These are phyloP conservation scores for Phyllostomus hastatus DNA, from an alignment of 2,113 vertebrate genomes.

Conservation along the genomic window DNA sequence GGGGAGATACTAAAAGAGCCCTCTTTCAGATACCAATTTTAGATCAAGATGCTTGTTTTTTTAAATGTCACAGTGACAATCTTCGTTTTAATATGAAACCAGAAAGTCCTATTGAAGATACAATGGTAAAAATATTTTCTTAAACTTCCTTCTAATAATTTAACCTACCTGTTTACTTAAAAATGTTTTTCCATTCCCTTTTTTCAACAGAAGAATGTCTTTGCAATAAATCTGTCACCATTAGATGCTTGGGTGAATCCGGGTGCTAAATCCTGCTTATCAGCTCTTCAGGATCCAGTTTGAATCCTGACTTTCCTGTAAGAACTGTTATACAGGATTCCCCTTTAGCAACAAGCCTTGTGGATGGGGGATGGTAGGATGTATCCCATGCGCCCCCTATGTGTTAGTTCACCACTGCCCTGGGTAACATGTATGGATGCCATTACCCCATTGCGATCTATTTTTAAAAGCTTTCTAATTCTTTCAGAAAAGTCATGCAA, in stretches of 20 bases:
- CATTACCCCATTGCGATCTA: not conserved
- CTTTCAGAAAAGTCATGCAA: constrained; percentile 27
- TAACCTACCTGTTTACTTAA: not conserved
- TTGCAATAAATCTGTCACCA: not conserved
- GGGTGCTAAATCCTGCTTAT: not conserved
- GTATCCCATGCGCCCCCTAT: not conserved
- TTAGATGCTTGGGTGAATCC: not conserved
- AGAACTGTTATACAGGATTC: not conserved
- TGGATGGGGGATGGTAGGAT: not conserved
- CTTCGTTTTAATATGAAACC: not conserved
- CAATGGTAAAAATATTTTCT: not conserved
- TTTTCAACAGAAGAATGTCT: not conserved
- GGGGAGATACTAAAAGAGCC: not conserved
- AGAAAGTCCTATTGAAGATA: not conserved
- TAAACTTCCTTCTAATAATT: not conserved
- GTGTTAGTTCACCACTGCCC: not conserved
- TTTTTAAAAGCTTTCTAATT: not conserved
- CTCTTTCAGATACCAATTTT: not conserved
- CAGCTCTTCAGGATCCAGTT: not conserved
- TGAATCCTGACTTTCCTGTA: not conserved
- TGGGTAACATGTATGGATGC: not conserved
- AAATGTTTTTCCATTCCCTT: not conserved
- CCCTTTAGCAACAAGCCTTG: not conserved
- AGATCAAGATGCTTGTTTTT: not conserved
- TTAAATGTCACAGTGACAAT: not conserved